Base-by-base conservation (phyloP, 2,113 vertebrate species). In the Cranoglanis bouderius region DNA sequence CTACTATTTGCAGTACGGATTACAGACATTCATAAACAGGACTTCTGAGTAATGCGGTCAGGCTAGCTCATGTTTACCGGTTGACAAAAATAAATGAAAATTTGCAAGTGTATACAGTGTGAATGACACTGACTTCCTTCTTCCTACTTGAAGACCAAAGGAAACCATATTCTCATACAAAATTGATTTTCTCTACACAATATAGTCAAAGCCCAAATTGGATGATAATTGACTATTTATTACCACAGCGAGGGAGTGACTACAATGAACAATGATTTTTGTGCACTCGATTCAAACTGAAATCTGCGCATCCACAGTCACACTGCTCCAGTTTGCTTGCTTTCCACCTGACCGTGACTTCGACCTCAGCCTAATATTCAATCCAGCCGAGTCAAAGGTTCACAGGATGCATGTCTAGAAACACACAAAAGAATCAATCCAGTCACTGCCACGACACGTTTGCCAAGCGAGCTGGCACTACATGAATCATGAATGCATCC, bases 301-400 rank as follows among this genome's bases (percentile, higher is more conserved):
- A 63, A 29, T 63, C 65, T 82, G 88, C 86, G 80, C 65, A 46
- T 89, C 2, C 26, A 43, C 19, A 29, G 85, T 88, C 89, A 86
- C 6, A 12, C 88, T 26, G 91, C 91, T 91, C 85, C 87, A 88
- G 6, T 92, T 93, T 90, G 86, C 90, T 75, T 84, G 26, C 91
- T 89, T 91, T 89, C 88, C 91, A 84, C 57, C 88, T 85, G 89
- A 87, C 90, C 92, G 90, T 91, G 86, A 92, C 90, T 94, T 94
- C 61, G 89, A 93, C 92, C 92, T 93, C 83, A 89, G 91, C 89
- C 92, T 91, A 92, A 89, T 93, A 89, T 81, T 94, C 93, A 93
- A 85, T 61, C 32, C 84, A 87, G 55, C 4, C 35, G 18, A 53
- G 61, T 40, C 38, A 77, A 51, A 49, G 40, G 40, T 85, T 83